These are phyloP conservation scores for Takifugu bimaculatus DNA, from an alignment of 2,113 vertebrate genomes.

Conservation along the genomic window DNA sequence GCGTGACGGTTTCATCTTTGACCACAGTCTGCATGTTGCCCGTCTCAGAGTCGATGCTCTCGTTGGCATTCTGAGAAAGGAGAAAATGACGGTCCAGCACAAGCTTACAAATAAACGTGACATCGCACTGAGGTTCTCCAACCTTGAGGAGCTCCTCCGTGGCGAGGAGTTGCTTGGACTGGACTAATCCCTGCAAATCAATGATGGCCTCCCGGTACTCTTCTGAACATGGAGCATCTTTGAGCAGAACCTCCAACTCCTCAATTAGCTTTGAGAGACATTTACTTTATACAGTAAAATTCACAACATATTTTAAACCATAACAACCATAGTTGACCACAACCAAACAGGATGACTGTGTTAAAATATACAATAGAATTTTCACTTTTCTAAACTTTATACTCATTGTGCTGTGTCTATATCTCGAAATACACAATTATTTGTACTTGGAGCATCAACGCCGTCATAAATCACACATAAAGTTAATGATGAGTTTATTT, in stretches of 20 bases:
- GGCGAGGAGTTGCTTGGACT: constrained; percentile 72
- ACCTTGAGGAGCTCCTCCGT: constrained; percentile 85
- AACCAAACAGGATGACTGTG: too few relatives aligned
- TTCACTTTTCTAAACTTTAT: neutral
- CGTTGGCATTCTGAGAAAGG: constrained; percentile 71
- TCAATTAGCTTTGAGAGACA: constrained; percentile 75
- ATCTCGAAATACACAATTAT: neutral
- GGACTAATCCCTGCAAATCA: constrained; percentile 76
- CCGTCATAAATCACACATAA: too few relatives aligned
- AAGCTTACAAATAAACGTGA: neutral
- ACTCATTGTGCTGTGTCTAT: neutral
- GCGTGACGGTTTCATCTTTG: constrained; percentile 72
- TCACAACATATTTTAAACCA: neutral
- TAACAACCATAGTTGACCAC: too few relatives aligned
- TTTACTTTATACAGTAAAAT: neutral
- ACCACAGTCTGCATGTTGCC: constrained; percentile 87
- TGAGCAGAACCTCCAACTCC: constrained; percentile 77
- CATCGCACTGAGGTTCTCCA: neutral
- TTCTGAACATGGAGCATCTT: constrained; percentile 59
- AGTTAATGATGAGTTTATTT: too few relatives aligned
- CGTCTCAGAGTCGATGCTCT: constrained; percentile 77
- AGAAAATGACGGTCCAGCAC: neutral
- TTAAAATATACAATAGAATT: too few relatives aligned
- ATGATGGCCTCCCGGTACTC: constrained; percentile 73
- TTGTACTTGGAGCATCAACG: too few relatives aligned